phyloP scores from a whole-genome alignment of 1,140 invertebrate species.

The Atta colombica region DNA sequence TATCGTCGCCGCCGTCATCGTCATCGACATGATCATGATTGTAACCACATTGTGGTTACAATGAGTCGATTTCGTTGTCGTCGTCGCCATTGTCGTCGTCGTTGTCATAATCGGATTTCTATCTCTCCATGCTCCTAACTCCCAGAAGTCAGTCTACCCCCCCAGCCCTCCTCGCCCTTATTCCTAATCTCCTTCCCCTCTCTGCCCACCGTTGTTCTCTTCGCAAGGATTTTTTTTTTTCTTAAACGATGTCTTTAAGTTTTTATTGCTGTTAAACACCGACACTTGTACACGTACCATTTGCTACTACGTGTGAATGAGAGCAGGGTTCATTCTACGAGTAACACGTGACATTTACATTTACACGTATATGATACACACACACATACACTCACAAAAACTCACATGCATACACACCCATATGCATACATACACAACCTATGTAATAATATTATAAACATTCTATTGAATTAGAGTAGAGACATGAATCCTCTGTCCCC shows the following conservation, averaged over 20 bases:
- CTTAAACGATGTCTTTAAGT: slow-evolving; percentile 76
- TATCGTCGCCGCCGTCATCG: slow-evolving; percentile 76
- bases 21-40: slow-evolving; percentile 18
- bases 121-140: slow-evolving; percentile 81
- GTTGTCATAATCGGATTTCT: slow-evolving; percentile 77
- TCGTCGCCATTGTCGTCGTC: slow-evolving; percentile 70
- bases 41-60: too few species aligned
- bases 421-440: slow-evolving; percentile 56
- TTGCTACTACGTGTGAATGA: slow-evolving; percentile 52
- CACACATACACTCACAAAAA: slow-evolving; percentile 63
- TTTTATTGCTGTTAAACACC: slow-evolving; percentile 83
- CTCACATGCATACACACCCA: slow-evolving; percentile 36
- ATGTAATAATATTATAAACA: slow-evolving; percentile 81
- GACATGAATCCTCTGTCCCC: slow-evolving; percentile 80
- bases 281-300: slow-evolving; percentile 61
- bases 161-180: slow-evolving; percentile 58
- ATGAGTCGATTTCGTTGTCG: slow-evolving; percentile 21
- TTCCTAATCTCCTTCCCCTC: slow-evolving; percentile 74
- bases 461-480: slow-evolving; percentile 80
- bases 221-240: slow-evolving; percentile 78
- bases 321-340: slow-evolving; percentile 39
- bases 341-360: slow-evolving; percentile 43
- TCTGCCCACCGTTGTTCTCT: slow-evolving; percentile 83
- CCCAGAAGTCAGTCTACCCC: slow-evolving; percentile 72
- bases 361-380: slow-evolving; percentile 67